Evolutionary conservation across 2,113 vertebrate species (phyloP).

Genomic region (Brachypodius melanocephalos): DNA sequence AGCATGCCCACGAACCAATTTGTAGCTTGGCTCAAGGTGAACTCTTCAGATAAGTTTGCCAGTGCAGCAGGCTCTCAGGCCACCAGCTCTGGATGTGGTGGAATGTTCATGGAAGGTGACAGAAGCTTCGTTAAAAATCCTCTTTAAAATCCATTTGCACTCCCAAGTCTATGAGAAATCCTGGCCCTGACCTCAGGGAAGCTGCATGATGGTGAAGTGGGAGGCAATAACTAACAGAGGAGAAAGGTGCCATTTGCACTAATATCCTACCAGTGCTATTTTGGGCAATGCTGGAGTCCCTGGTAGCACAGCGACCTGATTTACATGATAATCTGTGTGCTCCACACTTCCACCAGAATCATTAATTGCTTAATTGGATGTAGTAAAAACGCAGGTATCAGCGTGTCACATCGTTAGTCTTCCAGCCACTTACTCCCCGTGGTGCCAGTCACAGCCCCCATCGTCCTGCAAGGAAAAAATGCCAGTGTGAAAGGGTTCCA

Average conservation of each 20-base stretch:
- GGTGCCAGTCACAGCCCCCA: background rate
- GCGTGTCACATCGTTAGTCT: background rate
- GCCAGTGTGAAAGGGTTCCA: background rate
- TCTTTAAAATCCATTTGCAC: background rate
- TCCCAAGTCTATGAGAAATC: background rate
- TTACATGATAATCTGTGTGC: constrained; percentile 39
- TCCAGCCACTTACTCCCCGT: background rate
- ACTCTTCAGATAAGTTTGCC: background rate
- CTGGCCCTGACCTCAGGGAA: background rate
- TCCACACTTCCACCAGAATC: background rate
- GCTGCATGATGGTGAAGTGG: background rate
- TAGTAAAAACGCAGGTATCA: constrained; percentile 30
- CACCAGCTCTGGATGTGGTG: background rate
- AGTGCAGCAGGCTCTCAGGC: background rate
- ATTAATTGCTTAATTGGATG: constrained; percentile 53
- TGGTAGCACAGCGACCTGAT: background rate
- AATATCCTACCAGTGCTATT: background rate
- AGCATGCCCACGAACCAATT: background rate
- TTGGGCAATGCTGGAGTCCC: background rate
- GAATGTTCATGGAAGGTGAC: background rate
- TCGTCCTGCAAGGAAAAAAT: background rate
- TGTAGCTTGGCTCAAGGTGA: background rate
- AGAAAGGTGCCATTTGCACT: constrained; percentile 40
- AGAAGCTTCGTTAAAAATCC: background rate
- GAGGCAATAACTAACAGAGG: background rate